Percentiles rank a stretch among this genome's conserved stretches.
These are phyloP conservation scores for Gallinago nigripennis DNA, from an alignment of 2,797 vertebrate species.

Conservation along the genomic window DNA sequence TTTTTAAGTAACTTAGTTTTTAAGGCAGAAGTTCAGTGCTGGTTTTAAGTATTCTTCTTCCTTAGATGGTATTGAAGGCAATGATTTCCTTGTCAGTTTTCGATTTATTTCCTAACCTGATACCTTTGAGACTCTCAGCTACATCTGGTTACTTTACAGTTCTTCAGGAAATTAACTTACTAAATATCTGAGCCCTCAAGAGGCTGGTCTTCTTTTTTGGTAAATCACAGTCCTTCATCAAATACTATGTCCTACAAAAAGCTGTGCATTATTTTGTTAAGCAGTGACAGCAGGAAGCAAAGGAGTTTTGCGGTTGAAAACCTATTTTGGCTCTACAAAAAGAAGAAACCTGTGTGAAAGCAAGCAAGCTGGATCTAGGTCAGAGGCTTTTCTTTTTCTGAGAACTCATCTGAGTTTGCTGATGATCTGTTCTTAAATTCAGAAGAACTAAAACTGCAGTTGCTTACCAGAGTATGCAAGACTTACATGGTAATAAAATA, in stretches of 20 bases:
- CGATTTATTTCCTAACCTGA: neutral
- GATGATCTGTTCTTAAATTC: conserved; percentile 7
- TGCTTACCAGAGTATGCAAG: neutral
- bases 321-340: neutral
- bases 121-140: neutral
- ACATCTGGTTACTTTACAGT: neutral
- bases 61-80: neutral
- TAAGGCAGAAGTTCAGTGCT: neutral
- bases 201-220: neutral
- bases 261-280: neutral
- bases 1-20: neutral
- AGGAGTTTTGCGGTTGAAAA: conserved; percentile 3
- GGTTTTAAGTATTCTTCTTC: neutral
- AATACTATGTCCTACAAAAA: neutral
- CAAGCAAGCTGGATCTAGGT: conserved; percentile 7
- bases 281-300: neutral
- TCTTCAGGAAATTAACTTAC: neutral
- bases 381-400: neutral
- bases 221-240: neutral
- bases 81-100: neutral
- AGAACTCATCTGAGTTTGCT: neutral
- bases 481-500: neutral
- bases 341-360: conserved; percentile 12
- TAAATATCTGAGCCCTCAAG: neutral
- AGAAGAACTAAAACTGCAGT: neutral